These are phyloP conservation scores for Oryctes rhinoceros DNA, from an alignment of 1,140 invertebrate species.

Conservation along the genomic window DNA sequence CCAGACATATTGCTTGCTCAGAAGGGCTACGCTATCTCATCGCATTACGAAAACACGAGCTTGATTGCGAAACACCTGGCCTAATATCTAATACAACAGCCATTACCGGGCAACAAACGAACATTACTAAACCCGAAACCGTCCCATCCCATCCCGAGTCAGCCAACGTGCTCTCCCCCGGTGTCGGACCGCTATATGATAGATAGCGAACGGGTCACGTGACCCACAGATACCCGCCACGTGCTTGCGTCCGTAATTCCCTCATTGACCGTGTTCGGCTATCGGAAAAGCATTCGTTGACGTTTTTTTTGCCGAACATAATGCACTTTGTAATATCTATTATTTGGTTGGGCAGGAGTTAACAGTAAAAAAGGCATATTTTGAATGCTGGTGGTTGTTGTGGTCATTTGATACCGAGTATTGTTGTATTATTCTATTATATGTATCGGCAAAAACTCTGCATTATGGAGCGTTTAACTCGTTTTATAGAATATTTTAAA, in stretches of 20 bases:
- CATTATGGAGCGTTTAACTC: too few relatives aligned
- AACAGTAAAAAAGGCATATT: background rate
- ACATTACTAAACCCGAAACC: background rate
- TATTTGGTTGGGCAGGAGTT: background rate
- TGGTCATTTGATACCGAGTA: background rate
- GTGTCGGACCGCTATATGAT: background rate
- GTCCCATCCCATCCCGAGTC: background rate
- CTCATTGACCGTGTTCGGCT: background rate
- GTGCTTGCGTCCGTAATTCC: background rate
- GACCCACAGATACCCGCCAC: slow-evolving; percentile 16
- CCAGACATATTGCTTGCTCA: too few relatives aligned
- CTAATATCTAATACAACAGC: too few relatives aligned
- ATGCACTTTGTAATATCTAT: background rate
- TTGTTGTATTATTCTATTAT: background rate
- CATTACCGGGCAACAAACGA: background rate
- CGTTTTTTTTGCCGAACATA: background rate
- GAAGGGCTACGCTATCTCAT: too few relatives aligned
- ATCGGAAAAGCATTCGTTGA: too few relatives aligned
- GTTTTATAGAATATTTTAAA: too few relatives aligned
- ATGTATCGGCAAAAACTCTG: too few relatives aligned
- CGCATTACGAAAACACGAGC: too few relatives aligned
- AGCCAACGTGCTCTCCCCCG: background rate
- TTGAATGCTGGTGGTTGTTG: background rate
- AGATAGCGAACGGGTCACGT: slow-evolving; percentile 17
- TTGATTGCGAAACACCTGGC: too few relatives aligned